Percentiles rank a stretch among this genome's conserved stretches.
These are phyloP conservation scores for Hycleus cichorii DNA, from an alignment of 1,140 invertebrate species.

Conservation along the genomic window DNA sequence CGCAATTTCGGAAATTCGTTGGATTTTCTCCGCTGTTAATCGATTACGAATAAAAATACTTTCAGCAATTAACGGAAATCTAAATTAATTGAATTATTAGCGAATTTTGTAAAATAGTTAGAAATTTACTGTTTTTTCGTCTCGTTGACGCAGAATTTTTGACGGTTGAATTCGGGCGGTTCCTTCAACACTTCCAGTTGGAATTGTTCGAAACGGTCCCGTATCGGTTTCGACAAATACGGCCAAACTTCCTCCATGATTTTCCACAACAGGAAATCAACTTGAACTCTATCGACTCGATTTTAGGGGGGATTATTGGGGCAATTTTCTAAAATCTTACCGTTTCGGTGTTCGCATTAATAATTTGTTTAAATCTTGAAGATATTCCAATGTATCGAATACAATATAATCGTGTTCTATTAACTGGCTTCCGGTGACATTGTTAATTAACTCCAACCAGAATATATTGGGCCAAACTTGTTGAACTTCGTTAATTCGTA, in stretches of 20 bases:
- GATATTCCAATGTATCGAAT: slow-evolving; percentile 8
- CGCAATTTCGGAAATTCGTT: slow-evolving; percentile 9
- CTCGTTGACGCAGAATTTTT: slow-evolving; percentile 15
- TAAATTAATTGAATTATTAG: neutral
- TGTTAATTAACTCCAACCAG: slow-evolving; percentile 1
- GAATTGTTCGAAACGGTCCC: slow-evolving; percentile 4
- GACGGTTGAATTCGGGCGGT: slow-evolving; percentile 1
- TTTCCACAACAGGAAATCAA: slow-evolving; percentile 19
- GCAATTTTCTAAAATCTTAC: neutral
- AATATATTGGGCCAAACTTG: slow-evolving; percentile 1
- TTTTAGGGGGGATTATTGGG: neutral
- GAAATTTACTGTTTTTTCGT: slow-evolving; percentile 12
- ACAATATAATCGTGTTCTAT: neutral
- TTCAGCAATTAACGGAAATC: slow-evolving; percentile 15
- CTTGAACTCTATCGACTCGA: slow-evolving; percentile 7
- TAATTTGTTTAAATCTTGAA: slow-evolving; percentile 9
- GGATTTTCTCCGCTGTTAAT: slow-evolving; percentile 5
- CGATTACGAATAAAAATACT: slow-evolving; percentile 1
- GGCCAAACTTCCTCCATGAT: slow-evolving; percentile 11
- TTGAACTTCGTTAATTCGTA: slow-evolving; percentile 6
- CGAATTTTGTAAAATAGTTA: too few species aligned
- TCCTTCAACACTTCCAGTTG: neutral
- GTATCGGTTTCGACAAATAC: slow-evolving; percentile 1
- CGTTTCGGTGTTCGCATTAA: slow-evolving; percentile 11
- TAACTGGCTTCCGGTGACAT: neutral